Evolutionary conservation across 2,888 invertebrate genomes (phyloP).

Genomic region (Seira sanloemensis): DNA sequence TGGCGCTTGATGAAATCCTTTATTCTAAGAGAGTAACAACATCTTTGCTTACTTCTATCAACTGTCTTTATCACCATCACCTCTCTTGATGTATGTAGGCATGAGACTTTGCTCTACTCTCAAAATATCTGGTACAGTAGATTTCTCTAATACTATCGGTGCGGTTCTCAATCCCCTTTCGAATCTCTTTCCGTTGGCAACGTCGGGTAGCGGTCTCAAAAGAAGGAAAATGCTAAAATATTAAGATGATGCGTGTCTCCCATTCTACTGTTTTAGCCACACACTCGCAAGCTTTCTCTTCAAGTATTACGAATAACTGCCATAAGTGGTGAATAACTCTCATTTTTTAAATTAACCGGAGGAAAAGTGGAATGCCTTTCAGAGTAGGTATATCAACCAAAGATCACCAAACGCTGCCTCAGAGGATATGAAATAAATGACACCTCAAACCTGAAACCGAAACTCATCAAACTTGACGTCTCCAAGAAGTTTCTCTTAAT

Average conservation of each 20-base stretch:
- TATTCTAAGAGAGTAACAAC: too few relatives aligned
- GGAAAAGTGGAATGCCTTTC: not conserved
- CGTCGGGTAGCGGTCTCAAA: too few relatives aligned
- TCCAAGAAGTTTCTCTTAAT: not conserved
- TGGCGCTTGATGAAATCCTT: slow-evolving; percentile 35
- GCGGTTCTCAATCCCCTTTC: too few relatives aligned
- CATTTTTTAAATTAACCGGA: not conserved
- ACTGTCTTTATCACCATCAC: not conserved
- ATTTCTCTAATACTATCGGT: too few relatives aligned
- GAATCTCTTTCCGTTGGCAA: too few relatives aligned
- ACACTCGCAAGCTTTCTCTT: too few relatives aligned
- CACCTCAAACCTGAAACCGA: not conserved
- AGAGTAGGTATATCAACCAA: not conserved
- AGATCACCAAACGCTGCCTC: not conserved
- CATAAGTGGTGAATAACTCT: not conserved
- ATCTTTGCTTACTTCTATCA: slow-evolving; percentile 1
- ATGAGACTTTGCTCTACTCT: too few relatives aligned
- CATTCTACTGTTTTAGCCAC: too few relatives aligned
- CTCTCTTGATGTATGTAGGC: not conserved
- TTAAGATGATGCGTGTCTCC: too few relatives aligned
- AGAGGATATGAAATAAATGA: not conserved
- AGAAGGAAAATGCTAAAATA: too few relatives aligned
- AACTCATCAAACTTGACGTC: not conserved
- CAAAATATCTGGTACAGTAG: too few relatives aligned
- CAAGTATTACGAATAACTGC: not conserved